These are phyloP conservation scores for Kryptolebias ocellatus DNA, from an alignment of 2,797 vertebrate species.

Conservation along the genomic window DNA sequence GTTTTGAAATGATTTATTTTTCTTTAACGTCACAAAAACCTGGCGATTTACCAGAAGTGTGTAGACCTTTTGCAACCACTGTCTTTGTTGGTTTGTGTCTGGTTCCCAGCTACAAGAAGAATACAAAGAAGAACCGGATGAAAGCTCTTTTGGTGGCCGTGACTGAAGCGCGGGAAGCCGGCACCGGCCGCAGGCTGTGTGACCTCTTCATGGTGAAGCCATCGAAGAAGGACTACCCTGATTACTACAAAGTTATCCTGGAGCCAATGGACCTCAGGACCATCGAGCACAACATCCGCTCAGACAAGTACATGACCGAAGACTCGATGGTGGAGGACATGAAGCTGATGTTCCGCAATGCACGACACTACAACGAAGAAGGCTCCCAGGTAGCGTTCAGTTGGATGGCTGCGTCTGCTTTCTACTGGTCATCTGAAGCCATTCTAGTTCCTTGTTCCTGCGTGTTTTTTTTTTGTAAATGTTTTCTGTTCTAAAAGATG, in stretches of 20 bases:
- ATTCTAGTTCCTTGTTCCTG: neutral
- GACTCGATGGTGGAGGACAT: constrained; percentile 95
- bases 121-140: constrained; percentile 94
- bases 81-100: neutral
- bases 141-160: constrained; percentile 91
- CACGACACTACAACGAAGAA: constrained; percentile 97
- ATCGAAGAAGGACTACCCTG: constrained; percentile 98
- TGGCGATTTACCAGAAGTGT: too few relatives aligned
- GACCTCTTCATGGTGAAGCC: constrained; percentile 98
- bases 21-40: too few relatives aligned
- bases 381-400: constrained; percentile 89
- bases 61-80: too few relatives aligned
- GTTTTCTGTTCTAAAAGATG: neutral
- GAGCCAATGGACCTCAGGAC: constrained; percentile 98
- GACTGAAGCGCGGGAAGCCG: constrained; percentile 89
- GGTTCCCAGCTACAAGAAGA: constrained; percentile 90
- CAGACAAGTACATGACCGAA: constrained; percentile 91
- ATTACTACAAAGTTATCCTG: constrained; percentile 98
- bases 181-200: constrained; percentile 90
- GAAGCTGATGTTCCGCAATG: constrained; percentile 98
- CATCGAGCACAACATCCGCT: constrained; percentile 95
- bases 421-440: neutral
- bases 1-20: too few relatives aligned
- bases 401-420: neutral
- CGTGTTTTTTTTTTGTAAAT: too few relatives aligned